Base-by-base conservation (phyloP, 2,888 invertebrate genomes). In the Flabesymbios commensalis region DNA sequence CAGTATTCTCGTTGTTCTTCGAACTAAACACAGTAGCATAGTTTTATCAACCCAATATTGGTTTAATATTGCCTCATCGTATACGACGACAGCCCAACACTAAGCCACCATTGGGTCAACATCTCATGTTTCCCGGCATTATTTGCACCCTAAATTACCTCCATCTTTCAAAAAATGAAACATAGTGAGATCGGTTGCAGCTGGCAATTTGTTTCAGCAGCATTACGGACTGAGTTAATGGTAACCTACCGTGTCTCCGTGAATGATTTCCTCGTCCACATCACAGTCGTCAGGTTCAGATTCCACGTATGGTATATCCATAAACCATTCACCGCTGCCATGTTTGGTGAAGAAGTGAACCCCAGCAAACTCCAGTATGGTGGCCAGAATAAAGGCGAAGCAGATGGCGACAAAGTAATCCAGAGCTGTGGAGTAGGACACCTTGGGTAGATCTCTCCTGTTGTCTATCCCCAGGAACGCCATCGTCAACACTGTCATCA, bases 281-380 rank as follows among this genome's bases (percentile, higher is more conserved):
- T 29, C 48, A 19, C 47, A 33, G 19, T 58, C 63, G 22, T 52
- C 54, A 7, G 45, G 28, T 17, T 42, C 39, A 17, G 19, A 42
- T 26, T 54, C 57, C 29, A 57, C 55, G 41, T 42, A 57, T 5
- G 52, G 10, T 19, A n/a, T 54, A 17, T n/a, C n/a, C 17, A 29
- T 47, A 5, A 10, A 24, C 7, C 22, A 1, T 60, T 91, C 91
- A 0, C 90, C 91, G 3, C 89, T 90, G 28, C 90, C 91, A 31
- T 24, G 41, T 29, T 55, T 92, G 17, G 95, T 95, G 78, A 94
- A 94, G 82, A 93, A 95, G 84, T 96, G 96, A 0, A 96, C 96
- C 0, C 93, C 92, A n/a, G 95, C 94, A 75, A 95, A 96, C 81
- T 96, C 94, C 24, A 96, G 84, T 1, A 96, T 86, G 0, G 94